Evolutionary conservation across 2,888 invertebrate species (phyloP).

Genomic region (Glaucopsyche alexis): DNA sequence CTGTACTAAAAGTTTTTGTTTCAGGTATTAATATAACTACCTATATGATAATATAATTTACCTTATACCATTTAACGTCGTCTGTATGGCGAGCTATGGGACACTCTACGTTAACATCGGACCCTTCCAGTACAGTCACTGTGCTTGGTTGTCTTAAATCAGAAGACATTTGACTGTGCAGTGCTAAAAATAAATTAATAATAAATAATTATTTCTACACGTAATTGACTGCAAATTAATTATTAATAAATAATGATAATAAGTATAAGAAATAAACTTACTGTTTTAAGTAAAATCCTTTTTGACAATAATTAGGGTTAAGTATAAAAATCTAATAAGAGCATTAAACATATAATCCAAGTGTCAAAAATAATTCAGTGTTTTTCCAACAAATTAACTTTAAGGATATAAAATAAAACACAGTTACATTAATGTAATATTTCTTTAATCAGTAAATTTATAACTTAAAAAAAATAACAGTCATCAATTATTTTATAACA

Average conservation of each 20-base stretch:
- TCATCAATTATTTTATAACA: background rate
- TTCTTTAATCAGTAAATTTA: background rate
- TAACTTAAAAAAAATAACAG: background rate
- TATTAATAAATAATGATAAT: background rate
- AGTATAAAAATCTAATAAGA: background rate
- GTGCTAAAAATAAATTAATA: background rate
- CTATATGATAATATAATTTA: conserved; percentile 49
- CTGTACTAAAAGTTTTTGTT: too few species aligned
- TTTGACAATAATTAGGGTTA: background rate
- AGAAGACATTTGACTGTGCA: conserved; percentile 18
- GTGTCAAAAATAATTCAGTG: background rate
- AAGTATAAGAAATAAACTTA: background rate
- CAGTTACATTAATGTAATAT: background rate
- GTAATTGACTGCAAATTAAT: background rate
- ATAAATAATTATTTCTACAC: too few species aligned
- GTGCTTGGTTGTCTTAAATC: conserved; percentile 42
- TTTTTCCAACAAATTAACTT: background rate
- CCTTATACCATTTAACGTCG: conserved; percentile 74
- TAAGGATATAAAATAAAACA: background rate
- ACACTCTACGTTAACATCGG: conserved; percentile 50
- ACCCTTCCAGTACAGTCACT: conserved; percentile 54
- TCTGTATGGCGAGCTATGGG: conserved; percentile 51
- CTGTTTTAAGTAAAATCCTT: background rate
- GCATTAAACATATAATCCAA: conserved; percentile 14
- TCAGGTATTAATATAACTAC: too few species aligned